phyloP scores from a whole-genome alignment of 2,797 vertebrate genomes.

The Microhierax caerulescens region DNA sequence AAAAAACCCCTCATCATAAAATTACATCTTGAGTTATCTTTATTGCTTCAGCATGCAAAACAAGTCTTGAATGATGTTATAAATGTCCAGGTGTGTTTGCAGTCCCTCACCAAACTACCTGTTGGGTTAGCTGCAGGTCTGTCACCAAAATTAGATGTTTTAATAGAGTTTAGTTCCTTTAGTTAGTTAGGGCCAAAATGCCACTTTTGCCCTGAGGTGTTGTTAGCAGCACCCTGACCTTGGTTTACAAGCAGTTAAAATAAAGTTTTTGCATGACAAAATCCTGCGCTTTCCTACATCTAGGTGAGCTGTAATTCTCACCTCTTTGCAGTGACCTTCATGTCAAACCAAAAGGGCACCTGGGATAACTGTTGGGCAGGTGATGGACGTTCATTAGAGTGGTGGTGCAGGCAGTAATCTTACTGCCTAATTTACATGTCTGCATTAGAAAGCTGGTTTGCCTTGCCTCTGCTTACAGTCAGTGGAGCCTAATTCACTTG shows the following conservation, averaged over 20 bases:
- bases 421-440: background rate
- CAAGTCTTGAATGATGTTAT: background rate
- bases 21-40: background rate
- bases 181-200: background rate
- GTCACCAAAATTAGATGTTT: background rate
- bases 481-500: accelerated
- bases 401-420: background rate
- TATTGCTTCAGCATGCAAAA: background rate
- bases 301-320: background rate
- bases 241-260: background rate
- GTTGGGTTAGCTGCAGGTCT: background rate
- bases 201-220: accelerated
- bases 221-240: background rate
- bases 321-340: background rate
- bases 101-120: background rate
- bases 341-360: background rate
- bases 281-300: background rate
- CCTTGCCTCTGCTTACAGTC: background rate
- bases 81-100: background rate
- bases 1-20: background rate
- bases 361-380: background rate
- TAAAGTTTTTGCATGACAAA: background rate
- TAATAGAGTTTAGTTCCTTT: background rate
- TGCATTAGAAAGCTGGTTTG: background rate
- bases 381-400: background rate